These are phyloP conservation scores for Lipotes vexillifer DNA, from an alignment of 2,113 vertebrate species.

Conservation along the genomic window DNA sequence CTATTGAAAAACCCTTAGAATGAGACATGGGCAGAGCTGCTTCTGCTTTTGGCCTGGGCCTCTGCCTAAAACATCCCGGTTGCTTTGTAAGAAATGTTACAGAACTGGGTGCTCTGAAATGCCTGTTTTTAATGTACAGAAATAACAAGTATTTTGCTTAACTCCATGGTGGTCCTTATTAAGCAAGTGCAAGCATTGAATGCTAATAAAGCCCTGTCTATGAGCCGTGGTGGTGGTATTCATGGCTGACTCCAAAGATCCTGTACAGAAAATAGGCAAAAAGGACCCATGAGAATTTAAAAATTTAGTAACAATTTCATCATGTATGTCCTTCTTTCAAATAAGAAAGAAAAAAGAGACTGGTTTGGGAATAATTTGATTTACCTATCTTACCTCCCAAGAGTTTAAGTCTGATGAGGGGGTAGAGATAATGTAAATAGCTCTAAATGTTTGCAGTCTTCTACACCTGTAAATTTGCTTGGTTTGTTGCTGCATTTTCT, in stretches of 20 bases:
- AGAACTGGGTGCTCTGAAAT: conserved; percentile 45
- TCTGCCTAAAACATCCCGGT: conserved; percentile 25
- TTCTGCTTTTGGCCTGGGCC: conserved; percentile 14
- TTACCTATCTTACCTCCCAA: neutral
- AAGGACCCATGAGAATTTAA: neutral
- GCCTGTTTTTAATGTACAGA: conserved; percentile 59
- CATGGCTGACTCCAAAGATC: neutral
- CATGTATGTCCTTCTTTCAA: neutral
- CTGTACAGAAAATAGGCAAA: neutral
- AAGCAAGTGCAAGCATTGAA: neutral
- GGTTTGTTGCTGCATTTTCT: neutral
- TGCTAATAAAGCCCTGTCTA: neutral
- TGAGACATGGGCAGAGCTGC: neutral
- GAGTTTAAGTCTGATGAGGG: neutral
- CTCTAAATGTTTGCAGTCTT: neutral
- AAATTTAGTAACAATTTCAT: neutral
- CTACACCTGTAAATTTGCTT: neutral
- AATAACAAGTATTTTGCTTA: conserved; percentile 47
- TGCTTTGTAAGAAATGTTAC: conserved; percentile 26
- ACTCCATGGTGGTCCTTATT: conserved; percentile 35
- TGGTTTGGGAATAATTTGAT: neutral
- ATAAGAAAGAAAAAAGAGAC: neutral
- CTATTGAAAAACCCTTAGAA: conserved; percentile 21
- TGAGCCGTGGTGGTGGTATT: neutral
- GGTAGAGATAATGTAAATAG: neutral